phyloP scores from a whole-genome alignment of 2,888 invertebrate genomes.

The Stramonita haemastoma region DNA sequence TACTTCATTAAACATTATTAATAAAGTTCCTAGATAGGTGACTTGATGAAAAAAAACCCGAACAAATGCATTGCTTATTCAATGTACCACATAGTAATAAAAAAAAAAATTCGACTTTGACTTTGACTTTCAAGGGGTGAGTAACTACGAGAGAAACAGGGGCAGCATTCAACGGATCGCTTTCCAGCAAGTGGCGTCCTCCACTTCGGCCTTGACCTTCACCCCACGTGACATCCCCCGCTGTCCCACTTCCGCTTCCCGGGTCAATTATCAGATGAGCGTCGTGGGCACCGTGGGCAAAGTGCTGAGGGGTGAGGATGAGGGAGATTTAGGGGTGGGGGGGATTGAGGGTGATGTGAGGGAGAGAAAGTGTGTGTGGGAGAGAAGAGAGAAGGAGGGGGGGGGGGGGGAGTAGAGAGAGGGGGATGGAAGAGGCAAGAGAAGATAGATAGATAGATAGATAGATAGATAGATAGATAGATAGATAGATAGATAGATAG shows the following conservation, averaged over 20 bases:
- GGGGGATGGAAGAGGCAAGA: background rate
- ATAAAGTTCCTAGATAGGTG: too few species aligned
- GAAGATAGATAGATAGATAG: too few species aligned
- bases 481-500: too few species aligned
- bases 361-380: slow-evolving; percentile 3
- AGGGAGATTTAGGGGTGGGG: background rate
- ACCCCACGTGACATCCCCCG: slow-evolving; percentile 55
- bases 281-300: slow-evolving; percentile 58
- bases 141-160: slow-evolving; percentile 53
- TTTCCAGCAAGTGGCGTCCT: slow-evolving; percentile 7
- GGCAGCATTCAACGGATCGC: slow-evolving; percentile 56
- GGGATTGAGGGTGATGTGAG: slow-evolving; percentile 37
- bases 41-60: too few species aligned
- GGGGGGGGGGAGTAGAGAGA: background rate
- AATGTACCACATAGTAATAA: too few species aligned
- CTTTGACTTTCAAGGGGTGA: slow-evolving; percentile 47
- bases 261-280: slow-evolving; percentile 58
- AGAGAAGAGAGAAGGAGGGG: background rate
- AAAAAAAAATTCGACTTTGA: too few species aligned
- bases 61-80: too few species aligned
- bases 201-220: slow-evolving; percentile 10
- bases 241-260: slow-evolving; percentile 60
- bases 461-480: too few species aligned
- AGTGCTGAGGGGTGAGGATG: slow-evolving; percentile 51
- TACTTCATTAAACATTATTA: too few species aligned